phyloP scores from a whole-genome alignment of 2,113 vertebrate species.

The Tragelaphus imberbis region DNA sequence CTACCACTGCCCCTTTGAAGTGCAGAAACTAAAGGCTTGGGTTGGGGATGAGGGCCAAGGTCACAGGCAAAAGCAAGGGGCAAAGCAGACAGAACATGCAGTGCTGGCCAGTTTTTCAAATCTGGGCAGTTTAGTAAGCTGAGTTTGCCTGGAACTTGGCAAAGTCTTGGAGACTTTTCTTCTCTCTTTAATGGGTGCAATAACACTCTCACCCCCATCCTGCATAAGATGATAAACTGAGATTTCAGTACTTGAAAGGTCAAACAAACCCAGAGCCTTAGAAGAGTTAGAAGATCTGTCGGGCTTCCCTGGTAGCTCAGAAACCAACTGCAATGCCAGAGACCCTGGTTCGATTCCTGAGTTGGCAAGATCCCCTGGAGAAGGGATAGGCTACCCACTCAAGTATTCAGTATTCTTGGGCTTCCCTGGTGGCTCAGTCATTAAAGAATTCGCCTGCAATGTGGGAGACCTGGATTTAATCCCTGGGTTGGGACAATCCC shows the following conservation, averaged over 20 bases:
- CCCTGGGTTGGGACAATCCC: background rate
- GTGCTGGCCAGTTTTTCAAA: background rate
- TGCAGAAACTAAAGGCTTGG: background rate
- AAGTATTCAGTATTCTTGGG: background rate
- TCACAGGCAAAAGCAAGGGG: background rate
- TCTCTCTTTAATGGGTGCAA: background rate
- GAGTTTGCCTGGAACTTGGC: too few species aligned
- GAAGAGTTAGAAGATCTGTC: background rate
- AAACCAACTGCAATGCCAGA: background rate
- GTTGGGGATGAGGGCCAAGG: background rate
- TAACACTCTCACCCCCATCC: background rate
- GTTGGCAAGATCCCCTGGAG: background rate
- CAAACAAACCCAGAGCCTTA: background rate
- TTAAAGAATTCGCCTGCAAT: accelerated
- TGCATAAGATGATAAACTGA: background rate
- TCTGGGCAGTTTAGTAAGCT: background rate
- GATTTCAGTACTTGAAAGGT: background rate
- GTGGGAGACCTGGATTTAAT: background rate
- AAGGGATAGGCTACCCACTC: background rate
- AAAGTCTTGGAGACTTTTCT: background rate
- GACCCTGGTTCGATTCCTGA: accelerated
- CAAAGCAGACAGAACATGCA: accelerated
- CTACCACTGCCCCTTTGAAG: background rate
- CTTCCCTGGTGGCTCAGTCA: background rate
- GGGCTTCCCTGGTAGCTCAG: background rate